Percentiles rank a stretch among this genome's conserved stretches.
phyloP scores from a whole-genome alignment of 2,888 invertebrate species.

The Candidula unifasciata region DNA sequence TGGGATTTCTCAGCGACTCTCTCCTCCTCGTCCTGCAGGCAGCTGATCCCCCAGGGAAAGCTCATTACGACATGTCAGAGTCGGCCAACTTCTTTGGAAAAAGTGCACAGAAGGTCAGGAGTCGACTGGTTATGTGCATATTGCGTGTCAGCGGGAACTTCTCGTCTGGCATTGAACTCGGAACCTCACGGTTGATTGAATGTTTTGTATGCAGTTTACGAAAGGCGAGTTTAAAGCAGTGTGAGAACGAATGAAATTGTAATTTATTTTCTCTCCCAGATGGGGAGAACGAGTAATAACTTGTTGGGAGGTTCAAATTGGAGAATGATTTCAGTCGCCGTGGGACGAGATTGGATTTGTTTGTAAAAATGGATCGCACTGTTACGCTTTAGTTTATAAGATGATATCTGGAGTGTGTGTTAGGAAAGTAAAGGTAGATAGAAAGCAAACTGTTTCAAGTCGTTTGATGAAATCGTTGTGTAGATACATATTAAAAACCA shows the following conservation, averaged over 20 bases:
- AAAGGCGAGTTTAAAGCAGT: background rate
- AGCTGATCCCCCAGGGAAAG: too few species aligned
- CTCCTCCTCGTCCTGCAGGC: too few species aligned
- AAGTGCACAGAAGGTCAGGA: background rate
- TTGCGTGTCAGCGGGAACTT: background rate
- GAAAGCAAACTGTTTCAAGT: too few species aligned
- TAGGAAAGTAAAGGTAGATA: too few species aligned
- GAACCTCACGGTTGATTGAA: background rate
- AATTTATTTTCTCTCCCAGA: background rate
- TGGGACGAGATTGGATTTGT: constrained; percentile 1
- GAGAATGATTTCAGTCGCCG: background rate
- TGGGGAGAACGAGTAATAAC: background rate
- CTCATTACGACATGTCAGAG: background rate
- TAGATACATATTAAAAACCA: too few species aligned
- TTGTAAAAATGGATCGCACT: background rate
- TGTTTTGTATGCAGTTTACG: background rate
- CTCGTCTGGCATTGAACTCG: background rate
- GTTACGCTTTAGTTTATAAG: background rate
- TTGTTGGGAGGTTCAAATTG: background rate
- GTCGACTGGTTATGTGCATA: background rate
- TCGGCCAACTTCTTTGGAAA: background rate
- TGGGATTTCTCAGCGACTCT: too few species aligned
- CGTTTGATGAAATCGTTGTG: too few species aligned
- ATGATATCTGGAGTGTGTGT: too few species aligned
- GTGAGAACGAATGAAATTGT: background rate